Conservation (phyloP, 2,113 vertebrate species). For the Theristicus caerulescens region DNA sequence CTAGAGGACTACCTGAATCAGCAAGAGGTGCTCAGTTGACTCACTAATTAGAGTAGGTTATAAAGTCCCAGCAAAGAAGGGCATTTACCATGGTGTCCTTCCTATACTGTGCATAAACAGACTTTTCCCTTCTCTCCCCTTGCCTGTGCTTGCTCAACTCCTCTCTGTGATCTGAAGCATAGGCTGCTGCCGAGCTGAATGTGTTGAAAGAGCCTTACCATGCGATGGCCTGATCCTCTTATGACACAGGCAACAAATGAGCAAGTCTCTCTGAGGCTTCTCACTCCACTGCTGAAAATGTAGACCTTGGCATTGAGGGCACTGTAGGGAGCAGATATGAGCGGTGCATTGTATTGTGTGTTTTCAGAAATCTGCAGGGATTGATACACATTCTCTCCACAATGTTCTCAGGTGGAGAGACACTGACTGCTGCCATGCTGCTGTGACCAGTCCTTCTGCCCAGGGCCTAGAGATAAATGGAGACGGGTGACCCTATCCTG, state of each 20-base stretch:
- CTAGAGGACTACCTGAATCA: not conserved
- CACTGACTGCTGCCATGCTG: not conserved
- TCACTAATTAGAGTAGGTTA: not conserved
- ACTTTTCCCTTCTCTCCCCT: not conserved
- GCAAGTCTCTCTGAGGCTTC: not conserved
- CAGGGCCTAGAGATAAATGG: not conserved
- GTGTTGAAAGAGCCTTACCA: not conserved
- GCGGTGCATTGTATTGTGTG: not conserved
- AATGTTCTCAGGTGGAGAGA: not conserved
- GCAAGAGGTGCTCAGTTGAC: not conserved
- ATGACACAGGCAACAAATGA: not conserved
- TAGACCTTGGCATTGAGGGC: not conserved
- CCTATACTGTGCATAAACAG: not conserved
- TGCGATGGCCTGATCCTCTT: not conserved
- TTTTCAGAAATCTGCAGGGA: not conserved
- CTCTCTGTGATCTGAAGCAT: not conserved
- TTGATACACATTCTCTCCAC: not conserved
- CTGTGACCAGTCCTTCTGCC: not conserved
- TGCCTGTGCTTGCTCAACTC: not conserved
- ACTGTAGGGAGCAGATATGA: not conserved
- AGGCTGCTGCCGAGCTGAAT: not conserved
- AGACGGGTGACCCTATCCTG: not conserved
- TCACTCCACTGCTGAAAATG: not conserved
- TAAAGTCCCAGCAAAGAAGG: not conserved
- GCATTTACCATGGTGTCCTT: not conserved